Base-by-base conservation (phyloP, 2,888 invertebrate genomes). In the Pasiphila rectangulata region DNA sequence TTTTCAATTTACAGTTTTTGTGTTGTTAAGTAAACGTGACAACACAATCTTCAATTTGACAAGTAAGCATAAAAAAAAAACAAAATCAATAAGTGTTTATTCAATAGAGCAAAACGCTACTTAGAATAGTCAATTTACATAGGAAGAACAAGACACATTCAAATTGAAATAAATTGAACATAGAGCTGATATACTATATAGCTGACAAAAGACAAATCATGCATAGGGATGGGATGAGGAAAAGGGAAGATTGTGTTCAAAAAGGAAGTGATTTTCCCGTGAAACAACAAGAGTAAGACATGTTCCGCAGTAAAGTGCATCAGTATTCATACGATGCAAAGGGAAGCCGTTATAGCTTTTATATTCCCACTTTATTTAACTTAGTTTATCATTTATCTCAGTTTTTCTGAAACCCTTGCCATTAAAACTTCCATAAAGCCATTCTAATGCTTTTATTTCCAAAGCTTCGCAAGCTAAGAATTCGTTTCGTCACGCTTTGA, bases 181-280 rank as follows among this genome's bases (percentile, higher is more conserved):
- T 9, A 67, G 67, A 64, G 71, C 74, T 66, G 69, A 71, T 67
- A 72, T 70, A n/a, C n/a, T n/a, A n/a, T n/a, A n/a, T n/a, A n/a
- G n/a, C n/a, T n/a, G 69, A 74, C 72, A 74, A 75, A 73, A 75
- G 76, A 77, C 75, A 75, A 76, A 75, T 79, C 74, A 76, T 78
- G 75, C 75, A 72, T n/a, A n/a, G n/a, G n/a, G n/a, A n/a, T n/a
- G n/a, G n/a, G n/a, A n/a, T 69, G 69, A 72, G 62, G 55, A 59
- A 57, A 59, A 61, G 64, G 59, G 59, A 54, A 55, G 57, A 56
- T 46, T 56, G 55, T 57, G 56, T 52, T n/a, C 65, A 62, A 66
- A 66, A 57, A 66, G 61, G 64, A 67, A 58, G 60, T 67, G 67
- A 72, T 70, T 72, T 67, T 68, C 63, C 57, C 57, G 62, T 58